Evolutionary conservation across 2,797 vertebrate genomes (phyloP).

Genomic region (Dermochelys coriacea): DNA sequence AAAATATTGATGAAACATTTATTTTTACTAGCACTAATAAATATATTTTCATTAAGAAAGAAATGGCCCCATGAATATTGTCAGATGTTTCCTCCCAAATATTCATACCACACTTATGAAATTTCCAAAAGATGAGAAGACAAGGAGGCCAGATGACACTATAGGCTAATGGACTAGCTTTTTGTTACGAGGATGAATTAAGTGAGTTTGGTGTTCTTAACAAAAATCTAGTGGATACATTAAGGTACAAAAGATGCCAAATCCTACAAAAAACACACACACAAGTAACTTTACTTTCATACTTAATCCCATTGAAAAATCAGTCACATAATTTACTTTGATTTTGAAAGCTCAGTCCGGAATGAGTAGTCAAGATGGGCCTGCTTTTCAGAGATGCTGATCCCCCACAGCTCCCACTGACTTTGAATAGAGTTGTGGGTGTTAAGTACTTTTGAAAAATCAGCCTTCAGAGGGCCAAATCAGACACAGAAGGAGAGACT

Average conservation of each 20-base stretch:
- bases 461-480: background rate
- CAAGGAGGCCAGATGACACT: constrained; percentile 69
- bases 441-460: background rate
- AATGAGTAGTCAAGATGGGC: background rate
- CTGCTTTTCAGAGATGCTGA: background rate
- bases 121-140: constrained; percentile 2
- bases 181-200: constrained; percentile 16
- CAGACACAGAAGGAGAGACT: background rate
- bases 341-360: background rate
- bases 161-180: constrained; percentile 46
- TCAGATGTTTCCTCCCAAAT: background rate
- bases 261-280: background rate
- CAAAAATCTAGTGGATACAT: background rate
- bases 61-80: rapidly evolving
- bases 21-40: background rate
- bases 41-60: background rate
- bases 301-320: background rate
- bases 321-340: background rate
- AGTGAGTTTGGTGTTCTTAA: background rate
- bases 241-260: background rate
- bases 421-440: background rate
- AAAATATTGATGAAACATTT: background rate
- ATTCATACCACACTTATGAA: background rate
- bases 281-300: background rate
- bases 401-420: background rate